Evolutionary conservation across 2,113 vertebrate genomes (phyloP).

Genomic region (Vimba vimba): DNA sequence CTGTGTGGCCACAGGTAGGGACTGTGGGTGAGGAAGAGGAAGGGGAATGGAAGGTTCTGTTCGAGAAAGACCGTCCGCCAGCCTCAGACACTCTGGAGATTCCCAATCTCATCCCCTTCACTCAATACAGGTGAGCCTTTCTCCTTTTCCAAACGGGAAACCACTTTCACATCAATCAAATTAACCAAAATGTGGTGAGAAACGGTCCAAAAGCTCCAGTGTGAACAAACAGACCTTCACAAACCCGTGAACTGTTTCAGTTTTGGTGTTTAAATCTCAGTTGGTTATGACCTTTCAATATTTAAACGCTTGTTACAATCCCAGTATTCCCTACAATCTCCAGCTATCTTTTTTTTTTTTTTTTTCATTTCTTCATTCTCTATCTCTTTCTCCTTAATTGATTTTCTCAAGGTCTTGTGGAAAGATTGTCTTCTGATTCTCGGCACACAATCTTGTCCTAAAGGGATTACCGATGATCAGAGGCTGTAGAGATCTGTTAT

Average conservation of each 20-base stretch:
- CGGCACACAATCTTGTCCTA: constrained; percentile 25
- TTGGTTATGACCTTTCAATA: not conserved
- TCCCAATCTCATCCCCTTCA: constrained; percentile 90
- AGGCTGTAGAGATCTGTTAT: constrained; percentile 31
- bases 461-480: constrained; percentile 43
- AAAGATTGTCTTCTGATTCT: constrained; percentile 44
- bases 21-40: constrained; percentile 83
- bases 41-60: constrained; percentile 84
- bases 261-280: not conserved
- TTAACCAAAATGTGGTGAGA: not conserved
- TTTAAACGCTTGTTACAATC: not conserved
- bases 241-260: not conserved
- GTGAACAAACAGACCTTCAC: not conserved
- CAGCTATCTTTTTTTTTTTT: not conserved
- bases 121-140: constrained; percentile 88
- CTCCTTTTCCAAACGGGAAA: not conserved
- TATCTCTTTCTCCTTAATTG: constrained; percentile 8
- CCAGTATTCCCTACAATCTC: not conserved
- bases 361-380: not conserved
- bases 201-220: not conserved
- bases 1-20: constrained; percentile 75
- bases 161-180: not conserved
- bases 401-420: constrained; percentile 17
- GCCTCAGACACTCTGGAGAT: constrained; percentile 84
- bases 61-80: constrained; percentile 85